Conservation (phyloP, 2,888 invertebrate species). For the Harpalus rufipes region DNA sequence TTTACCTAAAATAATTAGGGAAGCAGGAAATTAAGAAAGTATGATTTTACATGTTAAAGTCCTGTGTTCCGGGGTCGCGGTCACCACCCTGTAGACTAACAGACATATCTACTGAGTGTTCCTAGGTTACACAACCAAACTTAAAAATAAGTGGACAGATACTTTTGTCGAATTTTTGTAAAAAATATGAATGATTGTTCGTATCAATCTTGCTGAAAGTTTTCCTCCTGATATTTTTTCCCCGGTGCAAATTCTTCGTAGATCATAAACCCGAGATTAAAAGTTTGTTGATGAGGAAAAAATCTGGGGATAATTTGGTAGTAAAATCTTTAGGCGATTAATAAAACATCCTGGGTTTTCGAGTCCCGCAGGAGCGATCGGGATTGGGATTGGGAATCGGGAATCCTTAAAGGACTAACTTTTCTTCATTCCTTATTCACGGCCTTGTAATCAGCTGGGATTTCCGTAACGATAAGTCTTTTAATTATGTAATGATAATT, state of each 20-base stretch:
- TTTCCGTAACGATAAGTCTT: conserved; percentile 37
- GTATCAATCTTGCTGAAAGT: not conserved
- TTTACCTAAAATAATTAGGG: too few relatives aligned
- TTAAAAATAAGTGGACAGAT: too few relatives aligned
- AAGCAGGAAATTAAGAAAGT: too few relatives aligned
- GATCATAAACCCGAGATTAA: conserved; percentile 20
- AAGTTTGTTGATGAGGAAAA: conserved; percentile 41
- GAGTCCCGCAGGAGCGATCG: conserved; percentile 1
- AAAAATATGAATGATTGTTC: too few relatives aligned
- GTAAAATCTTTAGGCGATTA: conserved; percentile 32
- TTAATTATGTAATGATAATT: conserved; percentile 44
- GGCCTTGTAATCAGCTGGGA: conserved; percentile 3
- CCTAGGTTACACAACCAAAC: too few relatives aligned
- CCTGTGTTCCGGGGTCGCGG: too few relatives aligned
- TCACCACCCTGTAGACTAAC: too few relatives aligned
- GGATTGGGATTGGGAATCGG: not conserved
- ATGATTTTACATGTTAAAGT: too few relatives aligned
- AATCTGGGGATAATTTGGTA: conserved; percentile 21
- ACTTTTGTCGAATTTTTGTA: too few relatives aligned
- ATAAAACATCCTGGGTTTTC: conserved; percentile 28
- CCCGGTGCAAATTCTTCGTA: not conserved
- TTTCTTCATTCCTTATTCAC: conserved; percentile 22
- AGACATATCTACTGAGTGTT: too few relatives aligned
- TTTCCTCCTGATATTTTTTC: conserved; percentile 2
- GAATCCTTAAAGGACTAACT: conserved; percentile 30